Evolutionary conservation across 1,140 invertebrate genomes (phyloP).

Genomic region (Ectropis grisescens): DNA sequence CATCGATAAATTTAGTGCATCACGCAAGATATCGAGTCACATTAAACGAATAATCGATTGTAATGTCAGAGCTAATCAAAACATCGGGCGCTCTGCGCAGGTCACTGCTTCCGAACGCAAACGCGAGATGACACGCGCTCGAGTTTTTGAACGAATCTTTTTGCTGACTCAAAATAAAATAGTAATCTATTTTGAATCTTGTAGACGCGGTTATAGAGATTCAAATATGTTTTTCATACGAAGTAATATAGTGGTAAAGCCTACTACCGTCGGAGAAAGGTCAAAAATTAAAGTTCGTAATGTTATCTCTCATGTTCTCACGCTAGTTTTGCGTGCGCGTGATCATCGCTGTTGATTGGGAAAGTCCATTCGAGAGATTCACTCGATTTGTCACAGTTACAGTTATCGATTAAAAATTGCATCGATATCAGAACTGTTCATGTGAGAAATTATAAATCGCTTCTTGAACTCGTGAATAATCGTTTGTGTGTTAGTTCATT

Average conservation of each 20-base stretch:
- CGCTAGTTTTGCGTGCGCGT: constrained; percentile 35
- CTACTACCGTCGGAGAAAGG: constrained; percentile 25
- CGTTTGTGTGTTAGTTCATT: no score
- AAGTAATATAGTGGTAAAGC: no score
- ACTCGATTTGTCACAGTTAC: constrained; percentile 25
- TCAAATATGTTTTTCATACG: no score
- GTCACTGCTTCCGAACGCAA: constrained; percentile 58
- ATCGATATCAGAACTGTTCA: constrained; percentile 9
- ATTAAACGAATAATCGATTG: constrained; percentile 63
- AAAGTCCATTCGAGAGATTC: constrained; percentile 18
- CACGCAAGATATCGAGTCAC: constrained; percentile 38
- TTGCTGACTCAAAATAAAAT: constrained; percentile 6
- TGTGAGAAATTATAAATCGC: constrained; percentile 8
- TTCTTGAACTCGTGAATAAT: no score
- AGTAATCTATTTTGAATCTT: constrained; percentile 5
- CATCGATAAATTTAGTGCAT: constrained; percentile 26
- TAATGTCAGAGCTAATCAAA: constrained; percentile 64
- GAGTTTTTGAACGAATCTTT: constrained; percentile 19
- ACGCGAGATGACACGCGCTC: constrained; percentile 45
- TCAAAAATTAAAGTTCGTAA: constrained; percentile 32
- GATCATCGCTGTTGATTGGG: constrained; percentile 22
- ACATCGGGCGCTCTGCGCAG: constrained; percentile 40
- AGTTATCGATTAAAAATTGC: constrained; percentile 20
- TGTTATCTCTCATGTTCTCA: constrained; percentile 44
- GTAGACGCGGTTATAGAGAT: constrained; percentile 1